Conservation (phyloP, 1,140 invertebrate genomes). For the Zaprionus gabonicus region DNA sequence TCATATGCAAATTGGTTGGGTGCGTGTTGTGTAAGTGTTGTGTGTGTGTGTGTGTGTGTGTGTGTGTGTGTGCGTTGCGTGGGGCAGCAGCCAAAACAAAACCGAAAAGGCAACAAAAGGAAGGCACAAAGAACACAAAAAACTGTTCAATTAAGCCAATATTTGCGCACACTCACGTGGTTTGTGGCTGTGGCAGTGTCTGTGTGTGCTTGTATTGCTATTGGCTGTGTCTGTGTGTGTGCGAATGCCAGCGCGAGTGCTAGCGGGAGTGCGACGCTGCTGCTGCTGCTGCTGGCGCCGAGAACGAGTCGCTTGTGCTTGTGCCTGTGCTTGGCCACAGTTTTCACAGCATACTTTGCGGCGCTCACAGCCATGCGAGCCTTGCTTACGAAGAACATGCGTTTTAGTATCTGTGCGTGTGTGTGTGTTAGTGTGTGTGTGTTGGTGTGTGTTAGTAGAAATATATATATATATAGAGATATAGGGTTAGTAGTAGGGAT, state of each 20-base stretch:
- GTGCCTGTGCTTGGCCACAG: background rate
- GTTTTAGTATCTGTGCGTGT: slow-evolving; percentile 8
- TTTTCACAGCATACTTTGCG: slow-evolving; percentile 1
- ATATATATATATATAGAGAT: slow-evolving; percentile 17
- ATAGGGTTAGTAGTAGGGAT: slow-evolving; percentile 5
- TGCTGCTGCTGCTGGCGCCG: background rate
- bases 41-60: slow-evolving; percentile 32
- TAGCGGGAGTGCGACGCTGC: background rate
- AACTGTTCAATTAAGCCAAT: slow-evolving; percentile 78
- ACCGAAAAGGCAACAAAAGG: slow-evolving; percentile 31
- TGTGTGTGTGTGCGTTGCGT: slow-evolving; percentile 20
- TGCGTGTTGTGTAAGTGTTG: slow-evolving; percentile 41
- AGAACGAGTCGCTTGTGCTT: background rate
- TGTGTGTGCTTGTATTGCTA: background rate
- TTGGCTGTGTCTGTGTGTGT: slow-evolving; percentile 18
- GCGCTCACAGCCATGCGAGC: slow-evolving; percentile 1
- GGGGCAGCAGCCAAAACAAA: slow-evolving; percentile 33
- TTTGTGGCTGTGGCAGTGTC: slow-evolving; percentile 18
- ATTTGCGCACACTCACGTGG: slow-evolving; percentile 74
- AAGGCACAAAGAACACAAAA: slow-evolving; percentile 22
- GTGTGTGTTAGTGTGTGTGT: slow-evolving; percentile 32
- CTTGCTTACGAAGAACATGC: slow-evolving; percentile 1
- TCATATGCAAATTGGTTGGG: slow-evolving; percentile 68
- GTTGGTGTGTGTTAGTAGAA: slow-evolving; percentile 14
- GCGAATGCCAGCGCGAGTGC: slow-evolving; percentile 14